phyloP scores from a whole-genome alignment of 2,888 invertebrate species.

The Nysson spinosus region DNA sequence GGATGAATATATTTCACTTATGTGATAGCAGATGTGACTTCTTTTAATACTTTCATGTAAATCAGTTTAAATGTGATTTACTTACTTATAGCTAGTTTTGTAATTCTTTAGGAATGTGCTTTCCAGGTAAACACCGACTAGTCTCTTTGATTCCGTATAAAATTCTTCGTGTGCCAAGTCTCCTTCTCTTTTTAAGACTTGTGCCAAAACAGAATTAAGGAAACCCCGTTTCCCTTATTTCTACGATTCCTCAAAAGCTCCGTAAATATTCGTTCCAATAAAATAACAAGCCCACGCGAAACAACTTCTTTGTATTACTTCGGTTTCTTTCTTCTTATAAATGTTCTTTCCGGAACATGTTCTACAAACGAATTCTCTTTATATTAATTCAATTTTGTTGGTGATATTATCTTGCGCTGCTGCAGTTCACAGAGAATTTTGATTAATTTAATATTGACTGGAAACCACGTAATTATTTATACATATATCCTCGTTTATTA shows the following conservation, averaged over 20 bases:
- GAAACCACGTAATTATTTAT: constrained; percentile 6
- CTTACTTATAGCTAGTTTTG: no score
- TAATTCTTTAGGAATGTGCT: no score
- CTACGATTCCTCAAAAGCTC: constrained; percentile 1
- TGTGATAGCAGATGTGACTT: constrained; percentile 19
- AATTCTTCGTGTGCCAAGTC: no score
- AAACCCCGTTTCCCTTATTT: constrained; percentile 9
- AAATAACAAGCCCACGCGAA: constrained; percentile 8
- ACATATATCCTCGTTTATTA: no score
- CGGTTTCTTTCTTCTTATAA: constrained; percentile 10
- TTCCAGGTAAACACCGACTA: no score
- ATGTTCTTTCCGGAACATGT: constrained; percentile 5
- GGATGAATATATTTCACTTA: no score
- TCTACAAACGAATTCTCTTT: constrained; percentile 2
- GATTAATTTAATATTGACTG: constrained; percentile 28
- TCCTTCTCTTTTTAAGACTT: constrained; percentile 2
- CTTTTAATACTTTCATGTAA: constrained; percentile 17
- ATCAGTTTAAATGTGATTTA: no score
- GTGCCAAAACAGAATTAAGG: constrained; percentile 27
- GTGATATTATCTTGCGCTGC: no score
- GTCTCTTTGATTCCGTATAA: no score
- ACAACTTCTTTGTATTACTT: constrained; percentile 17
- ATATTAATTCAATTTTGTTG: not conserved
- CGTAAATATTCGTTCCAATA: constrained; percentile 27
- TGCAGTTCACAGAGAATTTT: no score